Evolutionary conservation across 2,113 vertebrate genomes (phyloP), one percentile per base, ranked within the genome.

Genomic region (Archocentrus centrarchus): DNA sequence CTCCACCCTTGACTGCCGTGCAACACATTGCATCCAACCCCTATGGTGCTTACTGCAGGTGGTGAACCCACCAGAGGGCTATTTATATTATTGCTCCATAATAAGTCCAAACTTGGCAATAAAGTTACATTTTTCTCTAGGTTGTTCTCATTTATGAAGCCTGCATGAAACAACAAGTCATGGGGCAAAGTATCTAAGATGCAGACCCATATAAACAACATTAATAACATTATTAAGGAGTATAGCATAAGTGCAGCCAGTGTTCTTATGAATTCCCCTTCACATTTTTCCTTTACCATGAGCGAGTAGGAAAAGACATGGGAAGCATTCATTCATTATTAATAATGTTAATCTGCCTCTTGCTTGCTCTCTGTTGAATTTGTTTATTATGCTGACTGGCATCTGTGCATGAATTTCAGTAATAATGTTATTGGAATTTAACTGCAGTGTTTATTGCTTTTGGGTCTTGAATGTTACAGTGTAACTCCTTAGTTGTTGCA

Each of bases 361-460:
- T 47, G 5, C 44, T 5, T 15, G 13, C 44, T 47, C 4, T 13
- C 41, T 44, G 41, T 39, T 13, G 5, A 0, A 47, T 32, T 70
- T 70, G 66, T 13, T 70, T 50, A 15, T 70, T 53, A 70, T 53
- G 66, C 50, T 70, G 66, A 53, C 44, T 70, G 66, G 47, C 44
- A 70, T 24, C 24, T 20, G n/a, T 66, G 2, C 4, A 2, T 70
- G 9, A 6, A 20, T 32, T 1, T 73, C 17, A 53, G 24, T 73
- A 53, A 53, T 73, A 2, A 50, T 11, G 44, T 53, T 3, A 20
- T 20, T 22, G 13, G 11, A 41, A 13, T 50, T 70, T 70, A 70
- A 73, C 27, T 73, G 11, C 18, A n/a, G 27, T 14, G 27, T 1
- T 27, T 53, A 10, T 24, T 53, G 50, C 41, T 70, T 30, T 68